phyloP scores from a whole-genome alignment of 2,888 invertebrate genomes.

The Ornithoptera alexandrae region DNA sequence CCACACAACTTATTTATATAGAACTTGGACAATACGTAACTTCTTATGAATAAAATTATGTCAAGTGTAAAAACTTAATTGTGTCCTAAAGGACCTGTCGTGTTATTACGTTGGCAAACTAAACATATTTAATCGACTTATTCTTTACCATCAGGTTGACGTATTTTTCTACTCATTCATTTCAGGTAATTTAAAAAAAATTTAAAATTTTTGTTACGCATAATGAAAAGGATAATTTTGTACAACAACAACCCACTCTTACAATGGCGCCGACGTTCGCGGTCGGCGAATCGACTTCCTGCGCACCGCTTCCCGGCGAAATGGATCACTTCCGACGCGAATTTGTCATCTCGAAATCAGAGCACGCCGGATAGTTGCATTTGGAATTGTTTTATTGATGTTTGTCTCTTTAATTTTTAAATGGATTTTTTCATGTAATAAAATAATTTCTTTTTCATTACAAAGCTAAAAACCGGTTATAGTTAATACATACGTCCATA shows the following conservation, averaged over 20 bases:
- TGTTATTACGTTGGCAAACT: too few relatives aligned
- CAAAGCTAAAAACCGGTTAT: too few relatives aligned
- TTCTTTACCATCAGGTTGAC: too few relatives aligned
- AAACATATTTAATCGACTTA: too few relatives aligned
- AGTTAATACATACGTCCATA: too few relatives aligned
- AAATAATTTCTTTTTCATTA: too few relatives aligned
- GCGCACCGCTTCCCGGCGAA: constrained; percentile 74
- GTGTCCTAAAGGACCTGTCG: too few relatives aligned
- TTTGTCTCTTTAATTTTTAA: constrained; percentile 12
- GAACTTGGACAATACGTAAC: too few relatives aligned
- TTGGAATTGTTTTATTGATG: constrained; percentile 32
- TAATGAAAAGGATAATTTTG: constrained; percentile 32
- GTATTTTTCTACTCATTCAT: too few relatives aligned
- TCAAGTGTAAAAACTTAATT: too few relatives aligned
- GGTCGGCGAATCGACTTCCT: constrained; percentile 77
- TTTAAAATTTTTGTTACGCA: neutral
- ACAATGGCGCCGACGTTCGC: constrained; percentile 73
- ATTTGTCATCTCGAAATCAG: constrained; percentile 75
- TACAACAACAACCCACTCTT: constrained; percentile 41
- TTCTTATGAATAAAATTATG: too few relatives aligned
- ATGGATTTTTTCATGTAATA: neutral
- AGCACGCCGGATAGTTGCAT: constrained; percentile 46
- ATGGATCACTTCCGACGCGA: constrained; percentile 77
- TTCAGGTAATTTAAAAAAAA: neutral
- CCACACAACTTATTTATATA: too few relatives aligned